Percentiles rank a stretch among this genome's conserved stretches.
Evolutionary conservation across 2,113 vertebrate genomes (phyloP).

Genomic region (Anthoscopus minutus): DNA sequence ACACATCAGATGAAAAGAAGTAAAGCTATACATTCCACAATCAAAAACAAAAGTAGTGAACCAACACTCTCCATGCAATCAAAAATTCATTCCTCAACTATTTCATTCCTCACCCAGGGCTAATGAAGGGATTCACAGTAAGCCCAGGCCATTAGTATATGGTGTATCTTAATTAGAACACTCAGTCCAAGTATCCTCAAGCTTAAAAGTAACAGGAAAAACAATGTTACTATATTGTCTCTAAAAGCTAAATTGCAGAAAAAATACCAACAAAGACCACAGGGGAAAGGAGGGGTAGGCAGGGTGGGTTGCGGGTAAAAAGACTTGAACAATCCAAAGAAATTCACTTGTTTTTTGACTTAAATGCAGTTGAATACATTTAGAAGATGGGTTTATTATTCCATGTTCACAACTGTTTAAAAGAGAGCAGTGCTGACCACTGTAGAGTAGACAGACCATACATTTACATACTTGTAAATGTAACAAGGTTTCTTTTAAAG

Average conservation of each 20-base stretch:
- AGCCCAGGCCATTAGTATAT: background rate
- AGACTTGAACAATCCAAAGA: background rate
- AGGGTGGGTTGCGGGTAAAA: background rate
- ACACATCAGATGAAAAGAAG: background rate
- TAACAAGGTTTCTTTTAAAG: background rate
- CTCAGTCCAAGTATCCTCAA: background rate
- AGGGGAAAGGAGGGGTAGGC: fast-evolving
- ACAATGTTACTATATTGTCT: background rate
- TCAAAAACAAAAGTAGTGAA: background rate
- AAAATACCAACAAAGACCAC: background rate
- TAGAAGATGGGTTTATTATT: background rate
- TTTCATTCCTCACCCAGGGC: background rate
- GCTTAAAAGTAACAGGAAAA: background rate
- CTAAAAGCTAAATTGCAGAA: background rate
- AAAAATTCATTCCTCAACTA: background rate
- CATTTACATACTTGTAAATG: background rate
- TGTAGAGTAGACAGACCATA: background rate
- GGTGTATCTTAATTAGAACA: background rate
- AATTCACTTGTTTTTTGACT: background rate
- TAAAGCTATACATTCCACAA: background rate
- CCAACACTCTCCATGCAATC: background rate
- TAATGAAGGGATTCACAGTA: background rate
- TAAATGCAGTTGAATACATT: background rate
- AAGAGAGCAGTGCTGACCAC: background rate
- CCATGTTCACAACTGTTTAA: background rate